Base-by-base conservation (phyloP, 2,797 vertebrate genomes). In the Limosa lapponica region DNA sequence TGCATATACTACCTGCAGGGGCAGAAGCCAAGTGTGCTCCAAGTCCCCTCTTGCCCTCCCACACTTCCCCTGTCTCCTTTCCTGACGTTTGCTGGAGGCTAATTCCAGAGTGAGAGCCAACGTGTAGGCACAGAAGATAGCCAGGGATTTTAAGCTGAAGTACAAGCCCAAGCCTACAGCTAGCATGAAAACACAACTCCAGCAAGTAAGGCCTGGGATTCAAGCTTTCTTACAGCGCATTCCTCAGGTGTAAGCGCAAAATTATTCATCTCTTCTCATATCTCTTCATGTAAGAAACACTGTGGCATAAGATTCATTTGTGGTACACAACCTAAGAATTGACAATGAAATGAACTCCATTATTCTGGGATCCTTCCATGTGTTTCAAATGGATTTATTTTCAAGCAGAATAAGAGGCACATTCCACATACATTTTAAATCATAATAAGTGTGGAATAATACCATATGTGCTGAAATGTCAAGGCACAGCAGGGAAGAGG, bases 401-500 rank as follows among this genome's bases (percentile, higher is more conserved):
- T 84, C 3, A 32, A 91, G 51, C 32, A 61, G 24, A 73, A 39
- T 16, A 64, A 57, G 25, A 70, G 59, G 10, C 28, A 43, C 9
- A 10, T 6, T 36, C 13, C 69, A 69, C 30, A 44, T n/a, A 36
- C 9, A 51, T 77, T 93, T 89, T 59, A 85, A 92, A 37, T 51
- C 7, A 12, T 81, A 59, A 13, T 72, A 87, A 82, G 18, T 34
- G 37, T 65, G 14, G 10, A 87, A 20, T 46, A 84, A 87, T 41
- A 72, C 43, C 13, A 16, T 54, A 75, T 67, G 36, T 77, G 25
- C 59, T 74, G 54, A 89, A 91, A 96, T 92, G 70, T 82, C 84
- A 85, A 36, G 46, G 46, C 66, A 71, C 27, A 93, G 46, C 41
- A 90, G 65, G 43, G 65, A 91, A 90, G 37, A 75, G 25, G 37